A percentile compares a stretch with the other conserved stretches of the same genome.
phyloP scores from a whole-genome alignment of 1,140 invertebrate genomes.

The Drosophila sulfurigaster region DNA sequence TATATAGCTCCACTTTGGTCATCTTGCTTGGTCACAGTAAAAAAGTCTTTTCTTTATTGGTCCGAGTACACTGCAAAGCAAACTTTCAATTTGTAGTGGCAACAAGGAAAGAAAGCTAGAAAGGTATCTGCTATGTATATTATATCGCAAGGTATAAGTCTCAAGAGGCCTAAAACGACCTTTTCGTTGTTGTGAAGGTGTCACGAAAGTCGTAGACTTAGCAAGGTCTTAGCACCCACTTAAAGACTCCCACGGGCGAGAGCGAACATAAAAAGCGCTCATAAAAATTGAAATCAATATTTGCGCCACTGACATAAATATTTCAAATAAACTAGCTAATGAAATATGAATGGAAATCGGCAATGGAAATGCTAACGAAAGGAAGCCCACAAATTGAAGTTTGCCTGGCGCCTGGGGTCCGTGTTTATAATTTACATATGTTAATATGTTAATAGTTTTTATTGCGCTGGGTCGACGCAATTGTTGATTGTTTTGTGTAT shows the following conservation, averaged over 20 bases:
- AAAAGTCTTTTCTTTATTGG: constrained; percentile 12
- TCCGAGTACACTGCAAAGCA: constrained; percentile 10
- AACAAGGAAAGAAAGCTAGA: neutral
- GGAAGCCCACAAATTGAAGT: constrained; percentile 36
- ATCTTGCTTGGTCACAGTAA: constrained; percentile 54
- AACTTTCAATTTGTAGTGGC: constrained; percentile 27
- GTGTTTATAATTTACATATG: constrained; percentile 70
- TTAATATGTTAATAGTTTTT: constrained; percentile 67
- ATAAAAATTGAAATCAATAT: constrained; percentile 71
- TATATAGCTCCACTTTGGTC: constrained; percentile 84
- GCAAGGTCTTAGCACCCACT: constrained; percentile 24
- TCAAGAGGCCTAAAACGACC: neutral
- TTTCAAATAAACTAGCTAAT: constrained; percentile 36
- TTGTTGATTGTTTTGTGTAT: constrained; percentile 62
- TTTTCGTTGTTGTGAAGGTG: constrained; percentile 2
- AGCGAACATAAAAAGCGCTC: constrained; percentile 23
- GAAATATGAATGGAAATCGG: constrained; percentile 1
- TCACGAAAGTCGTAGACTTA: constrained; percentile 16
- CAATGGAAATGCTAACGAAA: constrained; percentile 3
- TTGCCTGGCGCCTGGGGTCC: constrained; percentile 18
- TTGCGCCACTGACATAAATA: constrained; percentile 74
- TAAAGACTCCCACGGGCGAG: constrained; percentile 14
- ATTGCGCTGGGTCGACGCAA: constrained; percentile 46
- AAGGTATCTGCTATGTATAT: neutral
- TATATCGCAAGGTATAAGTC: neutral